Percentiles rank a stretch among this genome's conserved stretches.
Conservation (phyloP, 2,113 vertebrate genomes). For the Pontoporia blainvillei region DNA sequence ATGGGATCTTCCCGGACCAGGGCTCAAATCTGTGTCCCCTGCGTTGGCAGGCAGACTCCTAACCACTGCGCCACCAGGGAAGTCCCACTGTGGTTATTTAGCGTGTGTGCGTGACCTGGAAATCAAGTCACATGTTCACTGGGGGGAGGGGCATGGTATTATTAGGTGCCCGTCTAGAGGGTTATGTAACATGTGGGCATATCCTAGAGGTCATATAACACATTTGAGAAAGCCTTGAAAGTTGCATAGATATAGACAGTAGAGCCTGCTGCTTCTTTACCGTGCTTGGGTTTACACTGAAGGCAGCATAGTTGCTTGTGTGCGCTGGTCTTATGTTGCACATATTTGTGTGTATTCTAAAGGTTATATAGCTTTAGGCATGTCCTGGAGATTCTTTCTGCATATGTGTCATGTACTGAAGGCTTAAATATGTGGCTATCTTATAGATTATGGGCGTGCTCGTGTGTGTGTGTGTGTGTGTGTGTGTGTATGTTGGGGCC, state of each 20-base stretch:
- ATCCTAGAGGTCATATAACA: not conserved
- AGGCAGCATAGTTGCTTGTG: not conserved
- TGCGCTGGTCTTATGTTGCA: not conserved
- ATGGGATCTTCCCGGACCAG: no score
- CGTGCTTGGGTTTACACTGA: not conserved
- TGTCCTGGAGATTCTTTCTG: not conserved
- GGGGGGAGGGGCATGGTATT: not conserved
- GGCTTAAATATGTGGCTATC: not conserved
- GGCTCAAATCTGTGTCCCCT: no score
- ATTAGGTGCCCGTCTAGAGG: not conserved
- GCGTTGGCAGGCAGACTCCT: no score
- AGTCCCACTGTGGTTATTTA: not conserved
- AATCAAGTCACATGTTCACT: not conserved
- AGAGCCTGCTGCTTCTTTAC: not conserved
- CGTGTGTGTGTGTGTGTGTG: not conserved
- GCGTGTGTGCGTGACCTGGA: not conserved
- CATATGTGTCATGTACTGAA: not conserved
- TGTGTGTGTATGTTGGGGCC: not conserved
- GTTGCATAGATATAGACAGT: not conserved
- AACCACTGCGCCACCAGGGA: no score
- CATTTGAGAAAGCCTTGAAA: not conserved
- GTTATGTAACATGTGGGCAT: not conserved
- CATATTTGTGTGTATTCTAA: not conserved
- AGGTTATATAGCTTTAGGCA: conserved; percentile 7
- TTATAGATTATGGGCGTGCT: not conserved